Evolutionary conservation across 2,113 vertebrate species (phyloP), one percentile per base, ranked within the genome.

Genomic region (Proterorhinus semilunaris): DNA sequence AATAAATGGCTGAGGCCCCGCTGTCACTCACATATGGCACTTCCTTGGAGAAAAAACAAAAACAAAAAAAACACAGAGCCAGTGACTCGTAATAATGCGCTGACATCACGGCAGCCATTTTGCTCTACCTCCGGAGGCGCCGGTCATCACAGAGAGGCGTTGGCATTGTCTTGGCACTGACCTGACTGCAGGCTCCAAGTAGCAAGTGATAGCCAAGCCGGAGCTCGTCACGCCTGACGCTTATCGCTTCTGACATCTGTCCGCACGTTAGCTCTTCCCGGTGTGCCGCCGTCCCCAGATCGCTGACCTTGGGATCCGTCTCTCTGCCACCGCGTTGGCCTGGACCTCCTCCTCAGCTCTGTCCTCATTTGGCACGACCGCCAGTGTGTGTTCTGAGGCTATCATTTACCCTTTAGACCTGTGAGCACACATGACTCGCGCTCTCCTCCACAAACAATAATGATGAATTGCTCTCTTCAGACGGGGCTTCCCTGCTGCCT

Each of bases 221-320:
- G 84, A 92, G 83, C 86, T 77, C 89, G 87, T 95, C 92, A 94
- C 87, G 88, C 88, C 89, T 88, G 79, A 75, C 86, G 76, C 89
- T 94, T 92, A 93, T 94, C 86, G 91, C 68, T 93, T 91, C 86
- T 93, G 95, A 95, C 93, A 93, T 94, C 91, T 94, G 92, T 94
- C 93, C 91, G 91, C 92, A 68, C 88, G 90, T 89, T 81, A 76
- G 67, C 75, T 72, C 74, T 21, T 71, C 83, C 82, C 82, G 83
- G 77, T 92, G 85, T 86, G n/a, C 90, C 84, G 72, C 53, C 81
- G 78, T 90, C 87, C 88, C 87, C 87, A 52, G 51, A 84, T 91
- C 89, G 86, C 84, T 92, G 92, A 94, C 93, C 92, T 95, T 93
- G 93, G 90, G 94, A 87, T 84, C 69, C 73, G 9, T 81, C 21